A percentile compares a stretch with the other conserved stretches of the same genome.
phyloP scores from a whole-genome alignment of 2,797 vertebrate species.

The Pogoniulus pusillus region DNA sequence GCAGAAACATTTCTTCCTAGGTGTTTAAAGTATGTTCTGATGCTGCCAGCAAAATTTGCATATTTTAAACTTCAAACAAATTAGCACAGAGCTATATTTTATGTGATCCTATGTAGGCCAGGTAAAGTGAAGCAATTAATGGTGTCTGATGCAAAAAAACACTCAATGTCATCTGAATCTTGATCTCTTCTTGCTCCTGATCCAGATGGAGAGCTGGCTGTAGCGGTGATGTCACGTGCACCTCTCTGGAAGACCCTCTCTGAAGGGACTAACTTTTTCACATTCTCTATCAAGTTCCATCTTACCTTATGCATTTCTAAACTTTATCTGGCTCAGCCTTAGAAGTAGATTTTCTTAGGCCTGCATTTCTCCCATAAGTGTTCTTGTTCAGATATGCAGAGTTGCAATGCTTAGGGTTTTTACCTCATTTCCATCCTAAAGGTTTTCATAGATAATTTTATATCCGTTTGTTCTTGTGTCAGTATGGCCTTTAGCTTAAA shows the following conservation, averaged over 20 bases:
- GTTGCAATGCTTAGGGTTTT: background rate
- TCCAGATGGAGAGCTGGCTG: background rate
- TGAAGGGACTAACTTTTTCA: background rate
- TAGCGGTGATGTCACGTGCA: background rate
- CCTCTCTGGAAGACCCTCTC: fast-evolving
- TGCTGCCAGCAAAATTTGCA: background rate
- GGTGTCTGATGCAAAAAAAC: background rate
- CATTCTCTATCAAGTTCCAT: background rate
- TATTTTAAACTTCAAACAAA: slow-evolving; percentile 9
- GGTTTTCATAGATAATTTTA: slow-evolving; percentile 34
- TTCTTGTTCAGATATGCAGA: background rate
- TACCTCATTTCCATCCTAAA: background rate
- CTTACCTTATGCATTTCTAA: background rate
- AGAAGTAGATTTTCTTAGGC: background rate
- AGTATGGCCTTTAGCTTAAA: slow-evolving; percentile 46
- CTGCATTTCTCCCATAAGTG: no score
- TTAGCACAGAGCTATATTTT: background rate
- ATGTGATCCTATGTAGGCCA: background rate
- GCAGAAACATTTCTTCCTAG: background rate
- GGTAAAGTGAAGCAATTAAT: background rate
- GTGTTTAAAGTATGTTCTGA: background rate
- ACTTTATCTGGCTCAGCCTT: background rate
- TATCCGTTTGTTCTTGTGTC: slow-evolving; percentile 34
- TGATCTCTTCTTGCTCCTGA: background rate
- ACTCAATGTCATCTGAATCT: background rate